These are phyloP conservation scores for Drosophila koepferae DNA, from an alignment of 2,888 invertebrate species.

Conservation along the genomic window DNA sequence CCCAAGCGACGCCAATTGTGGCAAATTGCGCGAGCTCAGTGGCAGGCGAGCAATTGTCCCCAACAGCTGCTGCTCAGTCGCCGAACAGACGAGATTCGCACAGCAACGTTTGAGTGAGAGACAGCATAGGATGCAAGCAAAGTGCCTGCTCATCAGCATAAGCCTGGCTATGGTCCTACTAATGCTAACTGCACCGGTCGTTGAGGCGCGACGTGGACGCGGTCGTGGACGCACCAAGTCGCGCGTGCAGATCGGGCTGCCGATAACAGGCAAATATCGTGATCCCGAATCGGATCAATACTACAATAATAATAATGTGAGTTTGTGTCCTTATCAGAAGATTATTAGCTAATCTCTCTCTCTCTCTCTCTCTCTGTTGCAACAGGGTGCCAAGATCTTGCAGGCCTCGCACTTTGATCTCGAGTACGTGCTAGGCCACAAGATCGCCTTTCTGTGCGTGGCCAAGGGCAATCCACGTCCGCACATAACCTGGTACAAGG, in stretches of 20 bases:
- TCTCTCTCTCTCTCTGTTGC: not conserved
- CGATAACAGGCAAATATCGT: slow-evolving; percentile 94
- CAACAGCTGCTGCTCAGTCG: slow-evolving; percentile 61
- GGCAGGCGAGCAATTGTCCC: slow-evolving; percentile 37
- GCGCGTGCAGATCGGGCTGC: slow-evolving; percentile 93
- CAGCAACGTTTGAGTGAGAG: slow-evolving; percentile 49
- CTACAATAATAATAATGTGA: slow-evolving; percentile 93
- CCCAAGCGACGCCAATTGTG: slow-evolving; percentile 68
- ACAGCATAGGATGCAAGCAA: slow-evolving; percentile 77
- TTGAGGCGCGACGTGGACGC: slow-evolving; percentile 89
- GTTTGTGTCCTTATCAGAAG: slow-evolving; percentile 16
- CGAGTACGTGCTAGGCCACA: slow-evolving; percentile 97
- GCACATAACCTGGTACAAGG: slow-evolving; percentile 98
- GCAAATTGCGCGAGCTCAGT: slow-evolving; percentile 67
- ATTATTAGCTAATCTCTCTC: not conserved
- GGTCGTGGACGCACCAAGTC: slow-evolving; percentile 91
- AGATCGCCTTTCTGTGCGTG: slow-evolving; percentile 96
- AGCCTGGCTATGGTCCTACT: slow-evolving; percentile 83
- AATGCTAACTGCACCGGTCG: slow-evolving; percentile 83
- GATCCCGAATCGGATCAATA: slow-evolving; percentile 96
- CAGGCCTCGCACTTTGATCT: slow-evolving; percentile 96
- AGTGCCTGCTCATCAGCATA: slow-evolving; percentile 73
- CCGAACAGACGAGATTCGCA: slow-evolving; percentile 72
- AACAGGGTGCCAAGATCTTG: slow-evolving; percentile 94
- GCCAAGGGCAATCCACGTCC: slow-evolving; percentile 96